Evolutionary conservation across 2,113 vertebrate genomes (phyloP).

Genomic region (Oxyura jamaicensis): DNA sequence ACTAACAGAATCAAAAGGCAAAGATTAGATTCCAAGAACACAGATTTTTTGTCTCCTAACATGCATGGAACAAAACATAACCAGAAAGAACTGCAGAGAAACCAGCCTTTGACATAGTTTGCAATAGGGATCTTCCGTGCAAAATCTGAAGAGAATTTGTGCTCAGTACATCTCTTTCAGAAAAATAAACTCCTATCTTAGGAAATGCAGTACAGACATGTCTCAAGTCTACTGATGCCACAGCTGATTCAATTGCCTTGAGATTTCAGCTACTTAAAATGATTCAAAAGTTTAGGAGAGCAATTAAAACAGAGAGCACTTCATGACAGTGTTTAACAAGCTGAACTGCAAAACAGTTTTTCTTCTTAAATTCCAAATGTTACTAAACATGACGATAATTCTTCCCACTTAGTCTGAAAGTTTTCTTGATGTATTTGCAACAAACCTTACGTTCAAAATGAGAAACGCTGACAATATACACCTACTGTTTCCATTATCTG

Average conservation of each 20-base stretch:
- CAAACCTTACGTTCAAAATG: background rate
- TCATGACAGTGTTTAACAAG: background rate
- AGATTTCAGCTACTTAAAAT: background rate
- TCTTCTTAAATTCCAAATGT: background rate
- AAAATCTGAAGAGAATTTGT: background rate
- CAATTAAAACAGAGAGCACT: background rate
- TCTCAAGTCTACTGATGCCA: background rate
- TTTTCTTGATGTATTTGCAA: background rate
- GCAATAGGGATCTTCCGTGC: background rate
- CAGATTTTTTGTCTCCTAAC: rapidly evolving
- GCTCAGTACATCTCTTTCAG: background rate
- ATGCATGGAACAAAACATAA: rapidly evolving
- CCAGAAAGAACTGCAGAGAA: background rate
- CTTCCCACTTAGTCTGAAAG: background rate
- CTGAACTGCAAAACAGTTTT: background rate
- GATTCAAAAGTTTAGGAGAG: background rate
- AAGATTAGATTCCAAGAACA: background rate
- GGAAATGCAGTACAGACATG: background rate
- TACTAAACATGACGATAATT: background rate
- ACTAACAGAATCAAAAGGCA: background rate
- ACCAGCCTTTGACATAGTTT: background rate
- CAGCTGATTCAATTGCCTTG: background rate
- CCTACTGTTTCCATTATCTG: background rate
- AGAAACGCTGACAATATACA: rapidly evolving
- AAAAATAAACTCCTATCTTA: background rate